These are phyloP conservation scores for Dolichotis patagonum DNA, from an alignment of 2,113 vertebrate species.

Conservation along the genomic window DNA sequence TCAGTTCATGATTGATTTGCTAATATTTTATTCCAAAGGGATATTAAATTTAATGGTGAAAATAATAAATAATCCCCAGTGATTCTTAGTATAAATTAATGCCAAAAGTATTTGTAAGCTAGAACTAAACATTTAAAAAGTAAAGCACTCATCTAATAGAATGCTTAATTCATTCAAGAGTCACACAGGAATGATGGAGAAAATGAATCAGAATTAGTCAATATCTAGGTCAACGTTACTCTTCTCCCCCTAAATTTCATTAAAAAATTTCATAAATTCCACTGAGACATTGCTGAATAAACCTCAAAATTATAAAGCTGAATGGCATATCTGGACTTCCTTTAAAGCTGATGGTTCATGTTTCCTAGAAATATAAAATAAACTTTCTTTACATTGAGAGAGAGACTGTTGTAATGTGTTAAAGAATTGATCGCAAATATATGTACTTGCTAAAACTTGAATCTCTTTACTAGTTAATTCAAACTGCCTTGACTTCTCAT, in stretches of 20 bases:
- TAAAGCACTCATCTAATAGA: conserved; percentile 8
- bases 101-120: conserved; percentile 16
- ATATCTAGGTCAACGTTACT: conserved; percentile 54
- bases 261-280: conserved; percentile 62
- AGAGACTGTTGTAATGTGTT: conserved; percentile 39
- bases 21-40: conserved; percentile 19
- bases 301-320: conserved; percentile 42
- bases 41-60: conserved; percentile 21
- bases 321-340: conserved; percentile 23
- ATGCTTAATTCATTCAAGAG: conserved; percentile 24
- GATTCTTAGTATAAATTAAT: conserved; percentile 37
- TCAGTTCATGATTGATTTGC: conserved; percentile 2
- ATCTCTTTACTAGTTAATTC: conserved; percentile 82
- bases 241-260: conserved; percentile 42
- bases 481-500: conserved; percentile 84
- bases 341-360: not conserved
- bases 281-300: conserved; percentile 25
- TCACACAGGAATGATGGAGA: not conserved
- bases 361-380: conserved; percentile 70
- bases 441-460: conserved; percentile 81
- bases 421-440: conserved; percentile 22
- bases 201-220: conserved; percentile 52
- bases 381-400: conserved; percentile 56
- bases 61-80: conserved; percentile 15
- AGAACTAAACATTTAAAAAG: not conserved